Evolutionary conservation across 2,888 invertebrate genomes (phyloP), one percentile per base, ranked within the genome.

Genomic region (Camptogramma bilineatum): DNA sequence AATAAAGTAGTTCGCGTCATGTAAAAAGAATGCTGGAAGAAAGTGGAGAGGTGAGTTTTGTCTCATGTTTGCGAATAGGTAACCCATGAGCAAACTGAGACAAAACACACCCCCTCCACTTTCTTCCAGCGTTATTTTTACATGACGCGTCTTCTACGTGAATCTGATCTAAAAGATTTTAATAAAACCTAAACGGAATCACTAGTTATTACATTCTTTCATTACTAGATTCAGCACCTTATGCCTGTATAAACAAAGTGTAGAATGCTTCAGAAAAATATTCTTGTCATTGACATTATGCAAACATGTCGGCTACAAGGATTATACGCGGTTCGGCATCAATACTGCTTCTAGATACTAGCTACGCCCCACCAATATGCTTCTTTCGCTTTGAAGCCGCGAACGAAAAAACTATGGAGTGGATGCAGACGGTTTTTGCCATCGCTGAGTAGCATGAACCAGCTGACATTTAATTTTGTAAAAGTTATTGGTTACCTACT

Each of bases 281-380:
- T 69, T 64, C 58, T 66, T 68, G 64, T 68, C 64, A 75, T 73
- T 74, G 70, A 63, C 71, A 77, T 77, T 78, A 75, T 75, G 78
- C 75, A 74, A 76, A 76, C 71, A 65, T 68, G 62, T 62, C 56
- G 65, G 64, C 60, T 64, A 46, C 28, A 24, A 62, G 65, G 72
- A 71, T 74, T 73, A 74, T 74, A 58, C 65, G 67, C 69, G 67
- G 64, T 61, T 69, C 64, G 50, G 65, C 65, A 71, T 74, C 74
- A 72, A 75, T 76, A 73, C 72, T 34, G 39, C 64, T 47, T 61
- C 47, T 60, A 59, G 18, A 24, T 80, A 81, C 80, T 73, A 74
- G 73, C 75, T 75, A 76, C 74, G 77, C 69, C 70, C 73, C 79
- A 75, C 81, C 81, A 82, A 84, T 81, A 81, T 73, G 76, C 76